Evolutionary conservation across 2,888 invertebrate genomes (phyloP).

Genomic region (Drosophila anomalata): DNA sequence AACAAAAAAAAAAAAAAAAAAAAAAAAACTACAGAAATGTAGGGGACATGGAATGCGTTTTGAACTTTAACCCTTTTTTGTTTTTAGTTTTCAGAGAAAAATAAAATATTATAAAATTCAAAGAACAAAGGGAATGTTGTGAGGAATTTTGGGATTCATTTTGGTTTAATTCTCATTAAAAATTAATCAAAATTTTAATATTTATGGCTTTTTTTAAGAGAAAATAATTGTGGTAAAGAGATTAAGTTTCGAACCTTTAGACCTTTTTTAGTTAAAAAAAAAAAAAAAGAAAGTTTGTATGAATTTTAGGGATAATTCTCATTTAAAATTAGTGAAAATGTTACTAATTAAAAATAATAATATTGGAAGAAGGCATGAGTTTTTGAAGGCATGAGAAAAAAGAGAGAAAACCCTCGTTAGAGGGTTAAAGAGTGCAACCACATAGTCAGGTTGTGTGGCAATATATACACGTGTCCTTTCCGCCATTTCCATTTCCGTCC

Average conservation of each 20-base stretch:
- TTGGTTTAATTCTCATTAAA: not conserved
- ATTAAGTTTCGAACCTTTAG: not conserved
- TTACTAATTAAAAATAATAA: too few relatives aligned
- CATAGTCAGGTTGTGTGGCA: constrained; percentile 13
- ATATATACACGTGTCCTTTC: constrained; percentile 42
- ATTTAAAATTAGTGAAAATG: not conserved
- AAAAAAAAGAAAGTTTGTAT: not conserved
- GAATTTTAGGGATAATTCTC: not conserved
- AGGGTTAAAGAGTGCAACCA: constrained; percentile 9
- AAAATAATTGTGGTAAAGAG: not conserved
- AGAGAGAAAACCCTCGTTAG: too few relatives aligned
- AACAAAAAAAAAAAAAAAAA: too few relatives aligned
- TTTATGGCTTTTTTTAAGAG: too few relatives aligned
- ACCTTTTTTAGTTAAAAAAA: not conserved
- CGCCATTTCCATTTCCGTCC: constrained; percentile 26
- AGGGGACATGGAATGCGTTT: not conserved
- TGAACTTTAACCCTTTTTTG: not conserved
- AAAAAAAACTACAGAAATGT: not conserved
- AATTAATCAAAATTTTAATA: not conserved
- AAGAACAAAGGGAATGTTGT: not conserved
- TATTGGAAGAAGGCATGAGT: not conserved
- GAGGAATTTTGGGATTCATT: not conserved
- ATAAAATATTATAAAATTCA: not conserved
- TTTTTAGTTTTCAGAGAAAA: not conserved
- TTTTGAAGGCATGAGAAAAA: too few relatives aligned